Conservation (phyloP, 53 echinoderm and acorn worm genomes). For the Apostichopus leukothele region DNA sequence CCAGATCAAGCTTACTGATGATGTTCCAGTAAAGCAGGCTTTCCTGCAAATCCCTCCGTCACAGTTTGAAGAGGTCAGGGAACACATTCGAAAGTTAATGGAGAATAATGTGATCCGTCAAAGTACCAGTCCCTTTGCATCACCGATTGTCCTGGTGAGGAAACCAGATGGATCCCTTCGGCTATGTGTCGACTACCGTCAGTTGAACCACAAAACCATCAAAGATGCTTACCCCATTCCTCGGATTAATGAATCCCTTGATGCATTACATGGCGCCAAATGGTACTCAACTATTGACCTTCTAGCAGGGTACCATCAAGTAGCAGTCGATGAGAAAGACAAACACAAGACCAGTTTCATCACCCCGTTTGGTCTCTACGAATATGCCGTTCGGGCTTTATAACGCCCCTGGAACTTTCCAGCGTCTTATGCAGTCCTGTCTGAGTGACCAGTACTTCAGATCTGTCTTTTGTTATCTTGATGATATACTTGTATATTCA, state of each 20-base stretch:
- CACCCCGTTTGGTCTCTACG: slow-evolving; percentile 49
- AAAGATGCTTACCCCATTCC: slow-evolving; percentile 41
- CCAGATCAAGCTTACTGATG: slow-evolving; percentile 1
- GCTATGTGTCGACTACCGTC: slow-evolving; percentile 37
- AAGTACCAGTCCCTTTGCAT: slow-evolving; percentile 39
- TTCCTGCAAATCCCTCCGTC: slow-evolving; percentile 54
- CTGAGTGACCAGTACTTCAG: slow-evolving; percentile 41
- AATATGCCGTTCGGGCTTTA: slow-evolving; percentile 47
- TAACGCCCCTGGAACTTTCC: slow-evolving; percentile 53
- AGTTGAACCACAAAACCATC: slow-evolving; percentile 9
- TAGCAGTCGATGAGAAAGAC: slow-evolving; percentile 35
- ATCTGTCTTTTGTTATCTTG: slow-evolving; percentile 49
- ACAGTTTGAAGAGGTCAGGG: slow-evolving; percentile 55
- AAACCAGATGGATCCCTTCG: slow-evolving; percentile 24
- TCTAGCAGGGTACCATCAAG: slow-evolving; percentile 38
- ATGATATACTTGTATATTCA: slow-evolving; percentile 58
- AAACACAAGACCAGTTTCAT: slow-evolving; percentile 43
- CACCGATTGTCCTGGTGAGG: slow-evolving; percentile 22
- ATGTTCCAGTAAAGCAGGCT: slow-evolving; percentile 27
- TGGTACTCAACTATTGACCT: slow-evolving; percentile 43
- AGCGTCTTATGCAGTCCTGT: slow-evolving; percentile 46
- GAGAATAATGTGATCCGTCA: not conserved
- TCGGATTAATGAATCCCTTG: slow-evolving; percentile 47
- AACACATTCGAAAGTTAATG: slow-evolving; percentile 55
- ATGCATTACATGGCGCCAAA: slow-evolving; percentile 12